Base-by-base conservation (phyloP, 2,888 invertebrate genomes). In the Coronaproctus castanopsis region DNA sequence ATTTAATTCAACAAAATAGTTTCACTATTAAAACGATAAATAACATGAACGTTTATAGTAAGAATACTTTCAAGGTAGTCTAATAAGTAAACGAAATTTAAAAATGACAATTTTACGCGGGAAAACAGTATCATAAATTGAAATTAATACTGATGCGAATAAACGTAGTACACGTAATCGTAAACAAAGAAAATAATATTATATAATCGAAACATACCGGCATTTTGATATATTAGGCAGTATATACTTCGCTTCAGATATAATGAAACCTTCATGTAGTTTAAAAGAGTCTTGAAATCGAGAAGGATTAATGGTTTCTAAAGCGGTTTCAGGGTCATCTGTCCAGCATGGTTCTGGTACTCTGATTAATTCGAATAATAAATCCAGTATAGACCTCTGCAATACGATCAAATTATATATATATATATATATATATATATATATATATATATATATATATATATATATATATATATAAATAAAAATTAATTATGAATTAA, bases 231-330 rank as follows among this genome's bases (percentile, higher is more conserved):
- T 77, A 70, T 89, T 87, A 63, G 93, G 91, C 71, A 96, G 74
- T 66, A 93, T 81, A 58, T 80, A 80, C 61, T 80, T 80, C 54
- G 91, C 93, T 75, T 96, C 96, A 60, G 87, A 85, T 18, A 87
- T 90, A n/a, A 96, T 86, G 71, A 96, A 96, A 48, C 92, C 95
- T 71, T 93, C 92, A 66, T 83, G 83, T 23, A 96, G 74, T 66
- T 87, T 80, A 92, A 93, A 96, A 1, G 83, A 78, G 64, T 91
- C 87, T 71, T 82, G 75, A 64, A 75, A 73, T 53, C 74, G 71
- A 22, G 86, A 84, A 2, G 90, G 89, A 78, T 93, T 90, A 62
- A 91, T 83, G 51, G 89, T 88, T 64, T 85, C 82, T 64, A 95
- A 73, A 1, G 93, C 93, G 50, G 87, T 84, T 53, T 84, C 82